A percentile compares a stretch with the other conserved stretches of the same genome.
phyloP scores from a whole-genome alignment of 1,140 invertebrate genomes.

The Dreissena rostriformis region DNA sequence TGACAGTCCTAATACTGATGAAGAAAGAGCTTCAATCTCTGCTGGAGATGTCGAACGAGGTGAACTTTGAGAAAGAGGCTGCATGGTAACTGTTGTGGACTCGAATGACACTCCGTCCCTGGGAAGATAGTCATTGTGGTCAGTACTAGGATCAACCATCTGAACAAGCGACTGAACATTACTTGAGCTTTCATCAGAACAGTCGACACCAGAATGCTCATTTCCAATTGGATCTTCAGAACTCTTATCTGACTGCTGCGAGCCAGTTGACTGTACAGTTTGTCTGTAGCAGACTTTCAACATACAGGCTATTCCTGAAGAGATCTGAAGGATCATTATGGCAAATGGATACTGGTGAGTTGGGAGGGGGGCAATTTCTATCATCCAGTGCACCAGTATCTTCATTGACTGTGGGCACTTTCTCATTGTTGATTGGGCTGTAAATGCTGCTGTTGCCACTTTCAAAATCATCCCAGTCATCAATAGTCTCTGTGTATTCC shows the following conservation, averaged over 20 bases:
- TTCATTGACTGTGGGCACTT: slow-evolving; percentile 2
- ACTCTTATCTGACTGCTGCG: background rate
- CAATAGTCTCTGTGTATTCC: slow-evolving; percentile 31
- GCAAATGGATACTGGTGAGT: slow-evolving; percentile 5
- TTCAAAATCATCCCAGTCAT: slow-evolving; percentile 39
- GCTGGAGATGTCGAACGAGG: slow-evolving; percentile 30
- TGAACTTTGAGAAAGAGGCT: slow-evolving; percentile 28
- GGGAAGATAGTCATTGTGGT: background rate
- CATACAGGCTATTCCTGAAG: slow-evolving; percentile 18
- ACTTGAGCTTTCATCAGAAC: background rate
- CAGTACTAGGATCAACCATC: background rate
- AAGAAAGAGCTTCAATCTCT: slow-evolving; percentile 21
- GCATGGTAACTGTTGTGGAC: background rate
- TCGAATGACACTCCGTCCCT: background rate
- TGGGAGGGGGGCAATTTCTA: slow-evolving; percentile 14
- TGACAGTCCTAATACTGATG: slow-evolving; percentile 15
- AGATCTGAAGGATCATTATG: slow-evolving; percentile 3
- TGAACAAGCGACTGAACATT: slow-evolving; percentile 17
- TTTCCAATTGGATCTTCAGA: background rate
- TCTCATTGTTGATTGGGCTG: slow-evolving; percentile 8
- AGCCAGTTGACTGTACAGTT: background rate
- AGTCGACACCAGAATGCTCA: too few relatives aligned
- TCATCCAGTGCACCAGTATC: background rate
- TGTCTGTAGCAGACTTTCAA: slow-evolving; percentile 16
- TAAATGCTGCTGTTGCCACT: slow-evolving; percentile 15